Percentiles rank a stretch among this genome's conserved stretches.
These are phyloP conservation scores for Anthophora plumipes DNA, from an alignment of 2,888 invertebrate species.

Conservation along the genomic window DNA sequence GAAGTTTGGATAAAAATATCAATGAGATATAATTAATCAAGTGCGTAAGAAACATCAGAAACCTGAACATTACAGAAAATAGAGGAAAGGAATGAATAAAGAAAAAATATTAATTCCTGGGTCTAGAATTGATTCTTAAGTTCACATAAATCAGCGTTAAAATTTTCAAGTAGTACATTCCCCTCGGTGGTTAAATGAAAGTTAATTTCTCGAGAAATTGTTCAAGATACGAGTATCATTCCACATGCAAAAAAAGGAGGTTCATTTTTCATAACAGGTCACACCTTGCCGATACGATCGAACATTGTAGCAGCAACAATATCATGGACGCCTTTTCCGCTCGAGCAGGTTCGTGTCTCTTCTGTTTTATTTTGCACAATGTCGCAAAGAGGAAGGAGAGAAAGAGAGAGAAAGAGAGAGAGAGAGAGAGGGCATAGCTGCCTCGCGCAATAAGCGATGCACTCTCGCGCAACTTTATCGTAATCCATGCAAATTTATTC, in stretches of 20 bases:
- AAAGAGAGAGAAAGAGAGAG: constrained; percentile 1
- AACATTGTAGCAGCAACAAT: constrained; percentile 7
- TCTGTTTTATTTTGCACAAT: constrained; percentile 38
- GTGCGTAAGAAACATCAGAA: too few species aligned
- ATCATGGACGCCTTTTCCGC: constrained; percentile 23
- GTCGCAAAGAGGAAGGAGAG: constrained; percentile 35
- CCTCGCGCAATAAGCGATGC: constrained; percentile 53
- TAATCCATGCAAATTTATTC: constrained; percentile 66
- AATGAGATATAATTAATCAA: too few species aligned
- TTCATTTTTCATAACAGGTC: background rate
- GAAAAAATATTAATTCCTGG: too few species aligned
- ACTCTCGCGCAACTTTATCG: constrained; percentile 57
- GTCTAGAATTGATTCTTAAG: too few species aligned
- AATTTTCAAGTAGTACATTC: background rate
- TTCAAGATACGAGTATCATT: background rate
- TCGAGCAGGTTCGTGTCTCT: background rate
- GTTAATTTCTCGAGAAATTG: background rate
- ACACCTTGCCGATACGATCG: constrained; percentile 22
- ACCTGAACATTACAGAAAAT: too few species aligned
- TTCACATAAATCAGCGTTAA: too few species aligned
- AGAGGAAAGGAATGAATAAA: too few species aligned
- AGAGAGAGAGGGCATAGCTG: constrained; percentile 1
- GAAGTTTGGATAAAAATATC: too few species aligned
- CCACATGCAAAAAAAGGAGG: background rate
- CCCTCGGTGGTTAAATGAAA: background rate